A percentile compares a stretch with the other conserved stretches of the same genome.
phyloP scores from a whole-genome alignment of 2,797 vertebrate genomes.

The Acropternis orthonyx region DNA sequence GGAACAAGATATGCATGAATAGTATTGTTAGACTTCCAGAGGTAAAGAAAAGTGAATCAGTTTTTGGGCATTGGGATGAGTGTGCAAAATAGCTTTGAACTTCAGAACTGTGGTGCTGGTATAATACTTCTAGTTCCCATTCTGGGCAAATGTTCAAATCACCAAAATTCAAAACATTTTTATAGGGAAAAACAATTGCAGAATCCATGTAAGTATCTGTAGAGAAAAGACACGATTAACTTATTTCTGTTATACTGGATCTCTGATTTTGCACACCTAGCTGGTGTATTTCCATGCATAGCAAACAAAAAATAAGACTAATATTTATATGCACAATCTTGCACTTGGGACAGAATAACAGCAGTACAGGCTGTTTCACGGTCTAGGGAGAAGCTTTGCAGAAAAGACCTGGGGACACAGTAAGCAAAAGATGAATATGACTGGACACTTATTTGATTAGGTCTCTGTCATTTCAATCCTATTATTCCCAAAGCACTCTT shows the following conservation, averaged over 20 bases:
- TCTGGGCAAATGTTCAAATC: not conserved
- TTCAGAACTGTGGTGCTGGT: not conserved
- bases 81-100: not conserved
- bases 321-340: not conserved
- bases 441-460: not conserved
- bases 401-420: not conserved
- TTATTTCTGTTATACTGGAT: not conserved
- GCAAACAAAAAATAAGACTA: not conserved
- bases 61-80: not conserved
- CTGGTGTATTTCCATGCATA: not conserved
- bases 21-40: not conserved
- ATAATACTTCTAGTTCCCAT: not conserved
- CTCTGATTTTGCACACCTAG: not conserved
- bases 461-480: slow-evolving; percentile 4
- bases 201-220: not conserved
- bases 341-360: not conserved
- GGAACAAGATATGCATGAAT: not conserved
- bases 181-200: not conserved
- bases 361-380: not conserved
- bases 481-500: not conserved
- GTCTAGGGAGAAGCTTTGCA: not conserved
- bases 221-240: not conserved
- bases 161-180: not conserved
- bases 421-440: not conserved
- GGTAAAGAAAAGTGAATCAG: not conserved